Conservation (phyloP, 2,888 invertebrate species). For the Drosophila neoperkinsi region DNA sequence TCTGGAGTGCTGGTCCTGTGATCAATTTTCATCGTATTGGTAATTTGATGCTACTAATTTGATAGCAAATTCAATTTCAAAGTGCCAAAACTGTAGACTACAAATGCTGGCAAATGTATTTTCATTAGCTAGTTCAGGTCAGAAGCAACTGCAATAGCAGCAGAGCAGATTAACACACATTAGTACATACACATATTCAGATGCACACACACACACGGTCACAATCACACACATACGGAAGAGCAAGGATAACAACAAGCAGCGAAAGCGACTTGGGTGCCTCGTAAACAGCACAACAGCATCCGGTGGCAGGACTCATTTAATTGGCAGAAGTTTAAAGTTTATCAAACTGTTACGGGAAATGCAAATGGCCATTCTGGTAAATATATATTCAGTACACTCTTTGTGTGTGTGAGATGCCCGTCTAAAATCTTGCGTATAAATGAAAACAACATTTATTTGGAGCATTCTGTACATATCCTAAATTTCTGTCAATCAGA, state of each 20-base stretch:
- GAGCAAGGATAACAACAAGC: constrained; percentile 11
- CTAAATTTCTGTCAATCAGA: background rate
- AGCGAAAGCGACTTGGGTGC: constrained; percentile 16
- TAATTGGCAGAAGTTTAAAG: constrained; percentile 81
- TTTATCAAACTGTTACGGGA: constrained; percentile 78
- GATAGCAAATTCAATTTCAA: constrained; percentile 78
- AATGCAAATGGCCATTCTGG: constrained; percentile 66
- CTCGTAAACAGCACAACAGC: constrained; percentile 61
- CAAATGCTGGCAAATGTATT: constrained; percentile 56
- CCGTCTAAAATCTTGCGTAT: background rate
- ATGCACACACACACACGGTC: constrained; percentile 28
- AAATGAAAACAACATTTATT: background rate
- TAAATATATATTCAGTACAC: constrained; percentile 44
- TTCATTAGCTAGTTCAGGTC: constrained; percentile 42
- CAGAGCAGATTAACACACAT: constrained; percentile 45
- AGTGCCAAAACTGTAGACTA: constrained; percentile 64
- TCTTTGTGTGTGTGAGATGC: background rate
- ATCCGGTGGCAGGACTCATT: constrained; percentile 78
- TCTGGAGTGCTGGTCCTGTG: background rate
- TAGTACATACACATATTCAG: constrained; percentile 59
- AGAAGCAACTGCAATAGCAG: constrained; percentile 27
- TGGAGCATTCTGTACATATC: background rate
- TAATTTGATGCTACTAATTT: constrained; percentile 73
- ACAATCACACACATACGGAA: constrained; percentile 1
- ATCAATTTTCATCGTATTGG: constrained; percentile 44